Base-by-base conservation (phyloP, 2,113 vertebrate genomes). In the Megalops atlanticus region DNA sequence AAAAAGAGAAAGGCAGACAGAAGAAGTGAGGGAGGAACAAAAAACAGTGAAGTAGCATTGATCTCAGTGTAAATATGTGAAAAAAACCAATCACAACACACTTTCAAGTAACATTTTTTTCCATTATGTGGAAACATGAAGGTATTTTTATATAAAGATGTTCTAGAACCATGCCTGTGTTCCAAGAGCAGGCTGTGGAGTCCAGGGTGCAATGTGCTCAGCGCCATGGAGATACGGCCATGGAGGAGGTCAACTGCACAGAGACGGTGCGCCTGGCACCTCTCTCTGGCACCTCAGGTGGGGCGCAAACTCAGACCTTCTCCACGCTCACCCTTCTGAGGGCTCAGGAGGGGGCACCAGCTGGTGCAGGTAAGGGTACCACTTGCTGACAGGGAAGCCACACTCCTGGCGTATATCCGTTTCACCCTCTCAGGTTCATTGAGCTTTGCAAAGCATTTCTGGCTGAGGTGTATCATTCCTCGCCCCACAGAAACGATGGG, bases 191-290 rank as follows among this genome's bases (percentile, higher is more conserved):
- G 92, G 89, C 83, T 0, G 5, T 94, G 77, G 91, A 89, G 54
- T 87, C 91, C 40, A 90, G 90, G 72, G 84, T 92, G 3, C 86
- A 82, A 11, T 95, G 94, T 80, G 78, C 86, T 78, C 94, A 94
- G 86, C 82, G 77, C 0, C 84, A 84, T 15, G 89, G 90, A 6
- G 71, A 86, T 4, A 73, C 83, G 10, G 81, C 91, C n/a, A 89
- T 93, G 89, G 90, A 93, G 76, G 92, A 92, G 82, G 92, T 91
- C 27, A 94, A 94, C 88, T 94, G 94, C 73, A 94, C 93, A 49
- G 94, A 95, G 86, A 82, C 54, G 0, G 74, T 94, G 52, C 87
- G 87, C 18, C 43, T 94, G 80, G 78, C 83, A 27, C 86, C 88
- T 0, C 79, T 89, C 83, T 85, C 90, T 4, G 75, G 40, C 24